Conservation (phyloP, 2,113 vertebrate genomes). For the Oreotrochilus melanogaster region DNA sequence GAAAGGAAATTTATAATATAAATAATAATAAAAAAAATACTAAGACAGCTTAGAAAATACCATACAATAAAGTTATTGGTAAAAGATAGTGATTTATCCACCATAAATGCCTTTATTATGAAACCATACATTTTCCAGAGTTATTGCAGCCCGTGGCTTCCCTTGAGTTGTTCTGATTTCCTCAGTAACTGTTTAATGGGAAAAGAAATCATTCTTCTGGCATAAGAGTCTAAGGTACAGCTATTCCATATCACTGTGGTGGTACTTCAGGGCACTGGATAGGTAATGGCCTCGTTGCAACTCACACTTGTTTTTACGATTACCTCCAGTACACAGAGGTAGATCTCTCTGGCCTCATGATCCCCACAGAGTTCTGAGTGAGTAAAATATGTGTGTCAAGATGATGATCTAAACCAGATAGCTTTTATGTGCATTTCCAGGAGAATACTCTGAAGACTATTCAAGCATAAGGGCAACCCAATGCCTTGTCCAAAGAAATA, state of each 20-base stretch:
- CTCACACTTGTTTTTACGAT: neutral
- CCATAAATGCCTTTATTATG: neutral
- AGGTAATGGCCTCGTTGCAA: accelerated
- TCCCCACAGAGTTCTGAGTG: neutral
- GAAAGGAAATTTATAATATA: neutral
- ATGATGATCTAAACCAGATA: neutral
- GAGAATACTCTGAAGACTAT: neutral
- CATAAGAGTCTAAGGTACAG: neutral
- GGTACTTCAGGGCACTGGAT: neutral
- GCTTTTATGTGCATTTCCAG: neutral
- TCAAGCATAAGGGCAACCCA: neutral
- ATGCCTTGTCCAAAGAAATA: neutral
- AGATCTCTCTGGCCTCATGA: neutral
- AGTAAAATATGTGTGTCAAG: neutral
- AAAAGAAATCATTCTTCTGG: neutral
- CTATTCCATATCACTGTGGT: neutral
- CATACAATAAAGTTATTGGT: neutral
- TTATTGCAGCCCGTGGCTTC: neutral
- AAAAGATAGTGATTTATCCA: neutral
- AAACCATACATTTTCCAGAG: neutral
- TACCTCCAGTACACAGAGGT: neutral
- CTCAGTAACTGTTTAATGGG: neutral
- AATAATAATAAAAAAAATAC: neutral
- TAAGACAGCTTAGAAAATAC: neutral
- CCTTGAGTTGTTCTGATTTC: constrained; percentile 13